phyloP scores from a whole-genome alignment of 92 coral and sea anemone species.

The Metridium senile region DNA sequence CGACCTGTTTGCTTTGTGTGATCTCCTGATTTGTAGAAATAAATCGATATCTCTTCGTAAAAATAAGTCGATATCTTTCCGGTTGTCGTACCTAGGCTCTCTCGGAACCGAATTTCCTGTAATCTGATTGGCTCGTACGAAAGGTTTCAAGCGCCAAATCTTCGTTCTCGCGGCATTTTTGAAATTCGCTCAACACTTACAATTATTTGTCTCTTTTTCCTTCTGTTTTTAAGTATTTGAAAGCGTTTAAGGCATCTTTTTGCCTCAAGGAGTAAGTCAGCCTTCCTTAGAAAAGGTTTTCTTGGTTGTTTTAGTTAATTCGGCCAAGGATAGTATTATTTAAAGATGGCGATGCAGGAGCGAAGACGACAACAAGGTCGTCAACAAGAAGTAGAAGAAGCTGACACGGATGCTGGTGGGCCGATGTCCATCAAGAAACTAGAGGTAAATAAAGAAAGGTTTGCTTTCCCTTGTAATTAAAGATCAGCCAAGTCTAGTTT shows the following conservation, averaged over 20 bases:
- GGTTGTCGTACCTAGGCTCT: neutral
- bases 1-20: neutral
- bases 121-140: slow-evolving; percentile 16
- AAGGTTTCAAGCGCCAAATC: slow-evolving; percentile 8
- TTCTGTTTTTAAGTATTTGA: neutral
- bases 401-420: slow-evolving; percentile 55
- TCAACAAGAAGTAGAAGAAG: slow-evolving; percentile 67
- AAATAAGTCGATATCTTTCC: neutral
- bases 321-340: neutral
- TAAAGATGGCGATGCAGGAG: slow-evolving; percentile 73
- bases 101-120: neutral
- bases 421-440: slow-evolving; percentile 82
- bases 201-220: neutral
- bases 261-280: neutral
- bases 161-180: slow-evolving; percentile 31
- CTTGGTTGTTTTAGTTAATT: neutral
- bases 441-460: slow-evolving; percentile 57
- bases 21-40: neutral
- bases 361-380: slow-evolving; percentile 72
- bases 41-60: slow-evolving; percentile 21
- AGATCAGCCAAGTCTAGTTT: no score
- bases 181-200: slow-evolving; percentile 2
- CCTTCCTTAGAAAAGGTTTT: neutral
- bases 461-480: no score
- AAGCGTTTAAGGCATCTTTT: neutral